Conservation (phyloP, 2,888 invertebrate species). For the Spatulosminthurus flaviceps region DNA sequence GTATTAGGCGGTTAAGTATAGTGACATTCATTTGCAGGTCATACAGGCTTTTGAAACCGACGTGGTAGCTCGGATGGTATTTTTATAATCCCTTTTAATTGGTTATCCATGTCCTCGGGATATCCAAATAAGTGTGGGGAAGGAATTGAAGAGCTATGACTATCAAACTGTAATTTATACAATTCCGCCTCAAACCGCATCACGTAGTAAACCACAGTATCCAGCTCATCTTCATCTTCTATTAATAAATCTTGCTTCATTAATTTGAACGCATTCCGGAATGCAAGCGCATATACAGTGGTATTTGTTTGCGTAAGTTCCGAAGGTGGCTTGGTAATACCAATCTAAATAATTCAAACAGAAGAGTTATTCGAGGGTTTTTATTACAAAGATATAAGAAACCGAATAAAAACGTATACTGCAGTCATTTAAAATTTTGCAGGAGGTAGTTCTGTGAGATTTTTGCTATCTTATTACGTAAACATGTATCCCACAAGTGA, state of each 20-base stretch:
- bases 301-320: constrained; percentile 23
- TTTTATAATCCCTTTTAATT: constrained; percentile 35
- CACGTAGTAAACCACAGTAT: constrained; percentile 51
- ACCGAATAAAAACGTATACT: no score
- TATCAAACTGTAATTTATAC: constrained; percentile 18
- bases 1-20: no score
- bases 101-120: constrained; percentile 40
- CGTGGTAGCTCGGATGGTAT: constrained; percentile 45
- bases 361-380: background rate
- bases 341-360: background rate
- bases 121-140: constrained; percentile 47
- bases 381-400: no score
- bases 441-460: no score
- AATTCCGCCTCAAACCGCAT: constrained; percentile 55
- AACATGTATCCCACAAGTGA: no score
- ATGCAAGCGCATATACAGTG: constrained; percentile 39
- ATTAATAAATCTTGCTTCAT: constrained; percentile 40
- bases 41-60: no score
- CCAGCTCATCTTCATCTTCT: constrained; percentile 50
- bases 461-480: no score
- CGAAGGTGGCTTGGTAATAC: background rate
- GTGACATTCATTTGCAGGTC: no score
- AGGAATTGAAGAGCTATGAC: constrained; percentile 7
- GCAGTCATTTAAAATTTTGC: no score
- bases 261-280: constrained; percentile 38